These are phyloP conservation scores for Python bivittatus DNA, from an alignment of 2,113 vertebrate species.

Conservation along the genomic window DNA sequence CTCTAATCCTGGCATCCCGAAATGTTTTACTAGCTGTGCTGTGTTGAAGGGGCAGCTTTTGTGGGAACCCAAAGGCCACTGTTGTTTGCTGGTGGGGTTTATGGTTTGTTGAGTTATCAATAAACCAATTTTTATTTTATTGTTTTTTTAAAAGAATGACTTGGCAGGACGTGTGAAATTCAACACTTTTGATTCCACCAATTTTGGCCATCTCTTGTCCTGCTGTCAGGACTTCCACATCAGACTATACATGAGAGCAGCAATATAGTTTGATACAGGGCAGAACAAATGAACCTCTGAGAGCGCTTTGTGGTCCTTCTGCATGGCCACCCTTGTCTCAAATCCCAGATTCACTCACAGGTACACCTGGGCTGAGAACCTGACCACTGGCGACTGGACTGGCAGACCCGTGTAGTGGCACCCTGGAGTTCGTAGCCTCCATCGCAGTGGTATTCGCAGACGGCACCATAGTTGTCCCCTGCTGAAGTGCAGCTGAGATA, in stretches of 20 bases:
- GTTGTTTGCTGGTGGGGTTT: background rate
- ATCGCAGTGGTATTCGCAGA: constrained; percentile 88
- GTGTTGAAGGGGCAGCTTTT: background rate
- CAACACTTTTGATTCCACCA: background rate
- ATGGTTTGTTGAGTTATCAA: background rate
- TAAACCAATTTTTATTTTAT: background rate
- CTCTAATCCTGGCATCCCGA: background rate
- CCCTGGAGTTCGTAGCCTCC: constrained; percentile 87
- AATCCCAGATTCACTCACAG: constrained; percentile 73
- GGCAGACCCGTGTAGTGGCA: constrained; percentile 79
- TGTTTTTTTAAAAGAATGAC: background rate
- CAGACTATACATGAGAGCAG: background rate
- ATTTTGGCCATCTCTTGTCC: background rate
- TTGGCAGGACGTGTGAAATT: background rate
- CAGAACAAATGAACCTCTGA: background rate
- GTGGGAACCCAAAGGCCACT: background rate
- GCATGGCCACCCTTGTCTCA: background rate
- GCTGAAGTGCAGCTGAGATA: constrained; percentile 87
- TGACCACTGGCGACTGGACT: constrained; percentile 85
- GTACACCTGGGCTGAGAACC: constrained; percentile 78
- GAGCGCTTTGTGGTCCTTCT: background rate
- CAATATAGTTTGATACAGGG: background rate
- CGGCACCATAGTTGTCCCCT: constrained; percentile 87
- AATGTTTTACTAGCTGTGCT: background rate
- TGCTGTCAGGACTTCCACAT: background rate